These are phyloP conservation scores for Bellardia pandia DNA, from an alignment of 2,888 invertebrate species.

Conservation along the genomic window DNA sequence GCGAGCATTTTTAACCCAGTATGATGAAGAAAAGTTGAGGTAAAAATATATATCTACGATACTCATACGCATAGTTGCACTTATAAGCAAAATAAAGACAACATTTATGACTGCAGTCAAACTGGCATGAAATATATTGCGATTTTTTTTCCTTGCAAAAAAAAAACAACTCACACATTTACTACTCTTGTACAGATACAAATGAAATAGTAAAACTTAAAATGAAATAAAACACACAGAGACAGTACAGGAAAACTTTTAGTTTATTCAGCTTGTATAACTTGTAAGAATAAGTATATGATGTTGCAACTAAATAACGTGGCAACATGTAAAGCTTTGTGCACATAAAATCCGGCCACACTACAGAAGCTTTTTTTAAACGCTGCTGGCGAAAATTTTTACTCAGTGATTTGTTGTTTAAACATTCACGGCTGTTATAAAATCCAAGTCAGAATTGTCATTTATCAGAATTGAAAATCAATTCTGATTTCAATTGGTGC, in stretches of 20 bases:
- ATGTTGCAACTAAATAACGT: conserved; percentile 14
- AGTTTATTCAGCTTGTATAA: conserved; percentile 40
- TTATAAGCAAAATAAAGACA: conserved; percentile 68
- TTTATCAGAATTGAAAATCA: too few species aligned
- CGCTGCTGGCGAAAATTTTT: too few species aligned
- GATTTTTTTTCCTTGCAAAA: not conserved
- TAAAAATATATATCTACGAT: conserved; percentile 47
- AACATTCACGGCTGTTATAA: too few species aligned
- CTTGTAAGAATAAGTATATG: conserved; percentile 15
- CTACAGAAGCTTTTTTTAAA: too few species aligned
- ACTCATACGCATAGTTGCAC: conserved; percentile 69
- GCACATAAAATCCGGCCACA: too few species aligned
- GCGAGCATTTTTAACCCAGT: not conserved
- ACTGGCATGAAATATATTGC: conserved; percentile 65
- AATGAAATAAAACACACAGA: conserved; percentile 48
- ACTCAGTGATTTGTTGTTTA: too few species aligned
- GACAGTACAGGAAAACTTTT: conserved; percentile 16
- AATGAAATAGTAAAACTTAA: conserved; percentile 33
- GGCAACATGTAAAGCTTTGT: conserved; percentile 10
- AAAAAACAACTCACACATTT: not conserved
- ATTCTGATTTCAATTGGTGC: too few species aligned
- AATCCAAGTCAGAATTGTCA: too few species aligned
- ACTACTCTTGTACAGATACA: not conserved
- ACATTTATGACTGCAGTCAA: conserved; percentile 71
- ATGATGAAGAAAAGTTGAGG: conserved; percentile 37